phyloP scores from a whole-genome alignment of 2,113 vertebrate genomes.

The Centropristis striata region DNA sequence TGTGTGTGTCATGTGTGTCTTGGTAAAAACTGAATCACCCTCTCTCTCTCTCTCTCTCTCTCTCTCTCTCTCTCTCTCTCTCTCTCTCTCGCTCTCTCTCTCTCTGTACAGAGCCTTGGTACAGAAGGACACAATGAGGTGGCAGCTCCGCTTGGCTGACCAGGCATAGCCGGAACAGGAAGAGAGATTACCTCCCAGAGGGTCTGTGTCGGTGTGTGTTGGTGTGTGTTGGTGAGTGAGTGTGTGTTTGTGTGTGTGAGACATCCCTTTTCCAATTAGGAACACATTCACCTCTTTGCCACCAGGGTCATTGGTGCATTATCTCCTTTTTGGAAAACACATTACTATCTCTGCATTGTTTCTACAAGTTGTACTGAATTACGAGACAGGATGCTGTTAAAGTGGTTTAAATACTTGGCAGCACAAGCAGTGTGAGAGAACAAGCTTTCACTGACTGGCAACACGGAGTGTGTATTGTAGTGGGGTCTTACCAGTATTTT shows the following conservation, averaged over 20 bases:
- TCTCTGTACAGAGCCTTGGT: conserved; percentile 50
- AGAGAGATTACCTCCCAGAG: conserved; percentile 75
- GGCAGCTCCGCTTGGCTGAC: conserved; percentile 77
- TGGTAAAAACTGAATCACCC: conserved; percentile 3
- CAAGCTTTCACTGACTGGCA: neutral
- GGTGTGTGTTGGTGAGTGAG: conserved; percentile 10
- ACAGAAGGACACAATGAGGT: conserved; percentile 78
- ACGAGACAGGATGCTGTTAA: neutral
- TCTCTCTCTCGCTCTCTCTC: too few species aligned
- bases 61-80: conserved; percentile 6
- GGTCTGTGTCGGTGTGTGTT: conserved; percentile 29
- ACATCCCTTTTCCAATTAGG: conserved; percentile 63
- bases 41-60: conserved; percentile 12
- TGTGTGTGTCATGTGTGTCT: conserved; percentile 20
- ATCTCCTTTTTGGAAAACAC: conserved; percentile 31
- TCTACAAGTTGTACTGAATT: conserved; percentile 6
- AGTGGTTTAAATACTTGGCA: conserved; percentile 1
- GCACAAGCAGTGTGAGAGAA: neutral
- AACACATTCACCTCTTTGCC: conserved; percentile 51
- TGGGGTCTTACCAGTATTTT: neutral
- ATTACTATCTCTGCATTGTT: conserved; percentile 7
- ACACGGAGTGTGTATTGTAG: neutral
- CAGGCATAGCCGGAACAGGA: conserved; percentile 75
- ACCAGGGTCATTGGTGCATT: conserved; percentile 53
- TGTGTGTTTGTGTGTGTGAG: conserved; percentile 7